These are phyloP conservation scores for Gymnodraco acuticeps DNA, from an alignment of 2,797 vertebrate species.

Conservation along the genomic window DNA sequence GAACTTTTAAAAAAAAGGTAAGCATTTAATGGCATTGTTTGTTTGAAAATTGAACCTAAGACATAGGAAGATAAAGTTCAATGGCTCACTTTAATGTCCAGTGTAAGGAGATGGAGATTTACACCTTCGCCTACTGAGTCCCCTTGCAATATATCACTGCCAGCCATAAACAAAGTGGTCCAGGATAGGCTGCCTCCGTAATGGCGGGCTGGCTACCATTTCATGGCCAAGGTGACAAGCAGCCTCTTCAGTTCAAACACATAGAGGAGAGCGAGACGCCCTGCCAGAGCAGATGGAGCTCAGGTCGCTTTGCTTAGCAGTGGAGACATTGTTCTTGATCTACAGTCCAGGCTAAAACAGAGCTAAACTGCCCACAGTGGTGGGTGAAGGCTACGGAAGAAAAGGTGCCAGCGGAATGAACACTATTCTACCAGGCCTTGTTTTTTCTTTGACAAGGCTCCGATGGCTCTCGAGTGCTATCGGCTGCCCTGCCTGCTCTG, in stretches of 20 bases:
- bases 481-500: conserved; percentile 25
- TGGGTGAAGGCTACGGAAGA: conserved; percentile 15
- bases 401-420: conserved; percentile 46
- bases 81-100: neutral
- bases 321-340: conserved; percentile 39
- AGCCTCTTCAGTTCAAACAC: conserved; percentile 33
- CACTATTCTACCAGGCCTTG: conserved; percentile 44
- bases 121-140: neutral
- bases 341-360: conserved; percentile 31
- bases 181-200: conserved; percentile 14
- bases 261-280: conserved; percentile 14
- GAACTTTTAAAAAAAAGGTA: neutral
- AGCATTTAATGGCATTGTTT: neutral
- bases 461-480: conserved; percentile 16
- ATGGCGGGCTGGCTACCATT: conserved; percentile 12
- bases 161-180: conserved; percentile 21
- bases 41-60: neutral
- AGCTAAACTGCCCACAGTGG: conserved; percentile 36
- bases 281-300: conserved; percentile 52
- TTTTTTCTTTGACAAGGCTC: conserved; percentile 45
- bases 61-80: neutral
- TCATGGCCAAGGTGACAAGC: conserved; percentile 35
- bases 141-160: neutral
- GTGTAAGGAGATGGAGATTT: neutral
- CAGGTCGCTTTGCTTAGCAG: conserved; percentile 18